phyloP scores from a whole-genome alignment of 2,113 vertebrate species.

The Shinisaurus crocodilurus region DNA sequence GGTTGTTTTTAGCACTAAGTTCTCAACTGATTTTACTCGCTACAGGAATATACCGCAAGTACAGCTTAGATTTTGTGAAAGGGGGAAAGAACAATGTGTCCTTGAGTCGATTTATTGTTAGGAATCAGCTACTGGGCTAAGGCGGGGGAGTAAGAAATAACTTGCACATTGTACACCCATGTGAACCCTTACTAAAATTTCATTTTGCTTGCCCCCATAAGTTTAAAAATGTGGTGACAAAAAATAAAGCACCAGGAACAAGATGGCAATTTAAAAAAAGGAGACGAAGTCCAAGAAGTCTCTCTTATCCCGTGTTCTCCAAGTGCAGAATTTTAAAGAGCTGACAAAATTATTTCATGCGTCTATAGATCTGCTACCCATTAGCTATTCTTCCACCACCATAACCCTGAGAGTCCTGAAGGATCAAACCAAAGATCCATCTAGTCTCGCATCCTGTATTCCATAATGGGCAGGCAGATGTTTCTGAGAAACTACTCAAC shows the following conservation, averaged over 20 bases:
- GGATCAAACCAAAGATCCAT: background rate
- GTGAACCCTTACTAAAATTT: background rate
- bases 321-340: background rate
- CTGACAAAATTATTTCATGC: constrained; percentile 6
- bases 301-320: background rate
- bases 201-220: no score
- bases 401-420: background rate
- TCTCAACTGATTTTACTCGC: background rate
- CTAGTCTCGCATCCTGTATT: no score
- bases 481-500: no score
- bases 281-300: background rate
- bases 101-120: background rate
- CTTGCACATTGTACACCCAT: background rate
- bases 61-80: background rate
- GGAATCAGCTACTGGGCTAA: background rate
- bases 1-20: background rate
- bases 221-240: background rate
- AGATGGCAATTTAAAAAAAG: background rate
- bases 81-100: background rate
- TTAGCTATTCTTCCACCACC: background rate
- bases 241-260: background rate
- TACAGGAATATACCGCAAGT: background rate
- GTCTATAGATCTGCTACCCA: background rate
- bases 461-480: background rate
- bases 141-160: background rate